A percentile compares a stretch with the other conserved stretches of the same genome.
phyloP scores from a whole-genome alignment of 2,113 vertebrate genomes.

The Mastomys natalensis region DNA sequence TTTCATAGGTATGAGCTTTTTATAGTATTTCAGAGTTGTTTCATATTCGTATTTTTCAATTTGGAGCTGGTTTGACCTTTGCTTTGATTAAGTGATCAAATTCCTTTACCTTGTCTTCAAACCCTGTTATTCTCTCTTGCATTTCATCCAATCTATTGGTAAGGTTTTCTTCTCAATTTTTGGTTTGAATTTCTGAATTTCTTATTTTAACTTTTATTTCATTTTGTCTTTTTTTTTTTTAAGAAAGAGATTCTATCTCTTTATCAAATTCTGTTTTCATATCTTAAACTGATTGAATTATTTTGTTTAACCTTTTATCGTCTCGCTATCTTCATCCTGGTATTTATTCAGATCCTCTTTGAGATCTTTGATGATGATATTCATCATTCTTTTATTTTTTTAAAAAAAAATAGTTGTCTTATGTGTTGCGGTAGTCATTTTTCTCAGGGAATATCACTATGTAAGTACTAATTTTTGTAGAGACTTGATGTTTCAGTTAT shows the following conservation, averaged over 20 bases:
- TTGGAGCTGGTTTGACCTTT: background rate
- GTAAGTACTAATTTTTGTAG: background rate
- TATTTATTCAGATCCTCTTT: background rate
- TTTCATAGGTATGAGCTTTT: background rate
- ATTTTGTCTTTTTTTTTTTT: background rate
- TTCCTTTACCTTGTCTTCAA: background rate
- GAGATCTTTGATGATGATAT: background rate
- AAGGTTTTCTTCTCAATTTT: background rate
- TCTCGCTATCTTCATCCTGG: background rate
- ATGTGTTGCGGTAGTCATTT: background rate
- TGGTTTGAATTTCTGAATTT: background rate
- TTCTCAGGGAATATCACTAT: background rate
- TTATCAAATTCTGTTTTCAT: background rate
- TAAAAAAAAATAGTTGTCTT: too few species aligned
- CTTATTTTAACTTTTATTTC: background rate
- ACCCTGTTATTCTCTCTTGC: background rate
- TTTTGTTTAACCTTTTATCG: background rate
- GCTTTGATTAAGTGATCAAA: background rate
- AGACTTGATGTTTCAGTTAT: background rate
- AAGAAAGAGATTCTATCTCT: background rate
- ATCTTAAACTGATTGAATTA: background rate
- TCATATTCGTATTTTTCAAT: background rate
- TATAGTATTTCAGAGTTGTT: background rate
- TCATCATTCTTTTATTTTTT: background rate
- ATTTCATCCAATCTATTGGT: background rate